A percentile compares a stretch with the other conserved stretches of the same genome.
Evolutionary conservation across 2,113 vertebrate genomes (phyloP).

Genomic region (Lepus europaeus): DNA sequence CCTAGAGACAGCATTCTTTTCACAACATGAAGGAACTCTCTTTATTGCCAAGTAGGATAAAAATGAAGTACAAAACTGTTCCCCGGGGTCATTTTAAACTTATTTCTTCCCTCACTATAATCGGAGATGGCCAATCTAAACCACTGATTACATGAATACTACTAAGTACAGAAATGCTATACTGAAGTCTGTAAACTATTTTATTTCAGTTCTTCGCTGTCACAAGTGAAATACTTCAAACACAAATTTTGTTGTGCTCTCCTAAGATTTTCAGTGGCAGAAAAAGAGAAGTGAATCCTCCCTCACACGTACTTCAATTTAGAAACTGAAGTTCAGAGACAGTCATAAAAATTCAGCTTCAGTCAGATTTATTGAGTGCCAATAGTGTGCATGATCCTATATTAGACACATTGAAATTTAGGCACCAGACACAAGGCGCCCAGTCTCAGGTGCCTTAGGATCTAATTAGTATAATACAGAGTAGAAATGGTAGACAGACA

Average conservation of each 20-base stretch:
- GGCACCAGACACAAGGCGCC: conserved; percentile 60
- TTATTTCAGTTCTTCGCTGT: not conserved
- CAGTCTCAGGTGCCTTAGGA: conserved; percentile 53
- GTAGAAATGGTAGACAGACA: conserved; percentile 54
- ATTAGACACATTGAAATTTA: conserved; percentile 69
- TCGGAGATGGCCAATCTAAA: conserved; percentile 39
- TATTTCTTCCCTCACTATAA: not conserved
- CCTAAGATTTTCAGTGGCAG: conserved; percentile 2
- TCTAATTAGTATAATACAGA: conserved; percentile 69
- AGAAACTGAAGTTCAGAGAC: conserved; percentile 64
- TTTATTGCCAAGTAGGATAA: not conserved
- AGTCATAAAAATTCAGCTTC: conserved; percentile 57
- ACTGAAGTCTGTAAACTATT: conserved; percentile 6
- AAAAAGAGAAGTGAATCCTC: not conserved
- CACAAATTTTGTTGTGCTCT: not conserved
- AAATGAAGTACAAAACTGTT: not conserved
- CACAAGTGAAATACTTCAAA: conserved; percentile 20
- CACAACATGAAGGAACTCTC: not conserved
- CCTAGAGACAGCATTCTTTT: not conserved
- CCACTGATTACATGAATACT: not conserved
- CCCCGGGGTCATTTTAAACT: not conserved
- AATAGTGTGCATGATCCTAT: conserved; percentile 13
- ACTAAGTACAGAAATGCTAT: not conserved
- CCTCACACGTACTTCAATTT: conserved; percentile 39
- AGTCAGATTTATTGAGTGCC: conserved; percentile 81